A percentile compares a stretch with the other conserved stretches of the same genome.
Conservation (phyloP, 35 echinoderm and acorn worm genomes). For the Heliocidaris erythrogramma region DNA sequence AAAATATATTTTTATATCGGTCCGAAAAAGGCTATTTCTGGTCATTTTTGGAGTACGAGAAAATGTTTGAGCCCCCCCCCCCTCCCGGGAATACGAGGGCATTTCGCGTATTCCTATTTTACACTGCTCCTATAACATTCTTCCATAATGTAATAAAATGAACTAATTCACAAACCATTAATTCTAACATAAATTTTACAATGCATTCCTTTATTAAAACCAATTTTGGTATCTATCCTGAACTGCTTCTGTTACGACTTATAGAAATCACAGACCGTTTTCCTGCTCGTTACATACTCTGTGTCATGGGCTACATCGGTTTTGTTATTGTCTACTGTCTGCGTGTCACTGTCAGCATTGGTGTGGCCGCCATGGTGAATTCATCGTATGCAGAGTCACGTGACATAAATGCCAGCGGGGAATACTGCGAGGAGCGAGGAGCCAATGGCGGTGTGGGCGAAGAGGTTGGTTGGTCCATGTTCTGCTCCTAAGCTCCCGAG, state of each 20-base stretch:
- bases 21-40: too few species aligned
- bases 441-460: not conserved
- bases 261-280: not conserved
- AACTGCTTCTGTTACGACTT: not conserved
- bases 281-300: not conserved
- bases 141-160: too few species aligned
- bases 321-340: not conserved
- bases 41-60: too few species aligned
- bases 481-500: not conserved
- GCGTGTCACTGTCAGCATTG: conserved; percentile 16
- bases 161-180: too few species aligned
- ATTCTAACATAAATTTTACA: too few species aligned
- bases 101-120: too few species aligned
- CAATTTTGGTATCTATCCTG: not conserved
- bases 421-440: not conserved
- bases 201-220: too few species aligned
- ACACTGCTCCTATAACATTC: too few species aligned
- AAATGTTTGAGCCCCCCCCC: too few species aligned
- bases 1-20: too few species aligned
- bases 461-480: conserved; percentile 3
- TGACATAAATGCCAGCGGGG: not conserved
- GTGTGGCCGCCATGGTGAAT: not conserved
- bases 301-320: not conserved
- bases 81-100: too few species aligned
- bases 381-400: not conserved